A percentile compares a stretch with the other conserved stretches of the same genome.
These are phyloP conservation scores for Tylochromis polylepis DNA, from an alignment of 2,113 vertebrate species.

Conservation along the genomic window DNA sequence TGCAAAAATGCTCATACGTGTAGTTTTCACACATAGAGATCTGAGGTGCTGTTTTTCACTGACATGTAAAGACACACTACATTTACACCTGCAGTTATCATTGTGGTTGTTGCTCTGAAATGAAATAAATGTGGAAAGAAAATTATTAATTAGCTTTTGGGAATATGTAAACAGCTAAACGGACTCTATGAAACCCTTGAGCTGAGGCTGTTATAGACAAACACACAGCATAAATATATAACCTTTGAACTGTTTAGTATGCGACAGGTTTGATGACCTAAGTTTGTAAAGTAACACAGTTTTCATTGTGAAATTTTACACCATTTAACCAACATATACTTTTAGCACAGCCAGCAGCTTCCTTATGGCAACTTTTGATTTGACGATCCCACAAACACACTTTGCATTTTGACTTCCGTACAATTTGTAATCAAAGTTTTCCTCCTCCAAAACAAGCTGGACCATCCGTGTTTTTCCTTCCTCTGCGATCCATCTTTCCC, in stretches of 20 bases:
- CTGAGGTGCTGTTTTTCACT: neutral
- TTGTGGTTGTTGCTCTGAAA: neutral
- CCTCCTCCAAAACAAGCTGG: constrained; percentile 5
- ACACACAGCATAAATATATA: neutral
- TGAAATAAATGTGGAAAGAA: neutral
- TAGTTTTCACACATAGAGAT: neutral
- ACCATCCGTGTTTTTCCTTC: neutral
- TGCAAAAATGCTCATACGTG: neutral
- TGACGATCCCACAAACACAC: neutral
- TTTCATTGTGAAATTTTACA: neutral
- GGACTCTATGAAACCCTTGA: neutral
- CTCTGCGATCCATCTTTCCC: constrained; percentile 31
- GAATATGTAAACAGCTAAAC: neutral
- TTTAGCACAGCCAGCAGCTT: neutral
- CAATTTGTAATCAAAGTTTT: constrained; percentile 9
- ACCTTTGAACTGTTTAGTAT: neutral
- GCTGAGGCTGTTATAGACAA: neutral
- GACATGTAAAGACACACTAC: neutral
- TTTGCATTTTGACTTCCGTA: neutral
- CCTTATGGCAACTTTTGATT: neutral
- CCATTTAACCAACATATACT: neutral
- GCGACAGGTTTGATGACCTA: neutral
- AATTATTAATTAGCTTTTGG: neutral
- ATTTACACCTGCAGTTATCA: neutral
- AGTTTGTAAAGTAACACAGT: neutral